phyloP scores from a whole-genome alignment of 2,888 invertebrate genomes.

The Coecobrya sp. region DNA sequence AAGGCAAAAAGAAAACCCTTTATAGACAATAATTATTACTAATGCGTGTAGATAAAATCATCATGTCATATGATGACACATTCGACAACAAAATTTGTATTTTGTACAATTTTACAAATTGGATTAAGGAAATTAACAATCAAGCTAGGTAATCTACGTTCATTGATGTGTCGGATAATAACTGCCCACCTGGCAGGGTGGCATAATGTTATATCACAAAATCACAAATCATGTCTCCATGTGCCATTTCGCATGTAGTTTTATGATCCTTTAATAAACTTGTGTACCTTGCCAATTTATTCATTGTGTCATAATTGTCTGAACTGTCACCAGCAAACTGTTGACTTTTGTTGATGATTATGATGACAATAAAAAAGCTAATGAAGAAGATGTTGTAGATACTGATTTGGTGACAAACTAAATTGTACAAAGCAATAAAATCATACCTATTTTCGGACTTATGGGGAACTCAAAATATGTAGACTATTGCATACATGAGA shows the following conservation, averaged over 20 bases:
- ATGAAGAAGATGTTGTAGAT: not conserved
- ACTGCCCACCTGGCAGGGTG: slow-evolving; percentile 5
- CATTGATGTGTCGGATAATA: not conserved
- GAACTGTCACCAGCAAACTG: slow-evolving; percentile 27
- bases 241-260: not conserved
- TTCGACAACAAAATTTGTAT: slow-evolving; percentile 20
- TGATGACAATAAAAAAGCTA: slow-evolving; percentile 44
- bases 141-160: not conserved
- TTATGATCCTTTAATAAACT: not conserved
- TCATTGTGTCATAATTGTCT: slow-evolving; percentile 46
- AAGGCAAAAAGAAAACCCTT: not conserved
- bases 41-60: not conserved
- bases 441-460: not conserved
- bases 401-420: slow-evolving; percentile 29
- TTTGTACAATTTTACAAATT: slow-evolving; percentile 26
- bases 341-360: slow-evolving; percentile 14
- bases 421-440: slow-evolving; percentile 4
- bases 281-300: slow-evolving; percentile 22
- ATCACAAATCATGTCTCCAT: slow-evolving; percentile 16
- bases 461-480: not conserved
- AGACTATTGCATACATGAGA: not conserved
- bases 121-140: slow-evolving; percentile 43
- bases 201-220: slow-evolving; percentile 15
- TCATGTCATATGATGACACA: not conserved
- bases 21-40: not conserved